These are phyloP conservation scores for Collichthys lucidus DNA, from an alignment of 2,113 vertebrate species.

Conservation along the genomic window DNA sequence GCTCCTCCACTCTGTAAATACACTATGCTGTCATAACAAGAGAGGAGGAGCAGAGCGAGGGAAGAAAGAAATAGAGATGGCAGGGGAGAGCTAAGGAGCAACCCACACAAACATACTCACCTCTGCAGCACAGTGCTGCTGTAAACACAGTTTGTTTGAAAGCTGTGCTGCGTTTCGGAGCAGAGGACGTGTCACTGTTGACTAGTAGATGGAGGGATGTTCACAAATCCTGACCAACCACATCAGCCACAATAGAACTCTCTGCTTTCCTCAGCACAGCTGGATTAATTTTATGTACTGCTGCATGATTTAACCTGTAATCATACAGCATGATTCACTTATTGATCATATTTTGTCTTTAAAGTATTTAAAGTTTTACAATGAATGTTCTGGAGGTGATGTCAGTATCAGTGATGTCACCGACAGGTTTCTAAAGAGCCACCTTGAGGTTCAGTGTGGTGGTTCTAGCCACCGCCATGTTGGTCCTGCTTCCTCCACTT, in stretches of 20 bases:
- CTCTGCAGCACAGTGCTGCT: background rate
- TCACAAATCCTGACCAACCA: constrained; percentile 32
- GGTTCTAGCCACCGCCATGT: no score
- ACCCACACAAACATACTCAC: constrained; percentile 12
- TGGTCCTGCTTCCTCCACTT: no score
- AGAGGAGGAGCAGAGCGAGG: constrained; percentile 27
- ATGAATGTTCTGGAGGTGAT: no score
- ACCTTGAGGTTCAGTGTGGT: no score
- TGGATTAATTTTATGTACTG: no score
- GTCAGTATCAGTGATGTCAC: no score
- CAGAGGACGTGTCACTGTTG: constrained; percentile 18
- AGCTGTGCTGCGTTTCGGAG: constrained; percentile 20
- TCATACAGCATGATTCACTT: no score
- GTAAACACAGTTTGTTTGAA: constrained; percentile 21
- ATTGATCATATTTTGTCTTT: no score
- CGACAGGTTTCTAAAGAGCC: no score
- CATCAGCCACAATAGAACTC: constrained; percentile 25
- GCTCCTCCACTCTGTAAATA: constrained; percentile 50
- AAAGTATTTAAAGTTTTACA: no score
- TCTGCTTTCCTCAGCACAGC: constrained; percentile 34
- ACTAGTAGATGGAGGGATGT: constrained; percentile 17
- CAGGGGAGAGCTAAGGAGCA: constrained; percentile 2
- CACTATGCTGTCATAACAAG: constrained; percentile 52
- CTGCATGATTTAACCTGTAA: no score
- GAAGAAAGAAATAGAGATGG: constrained; percentile 12